Base-by-base conservation (phyloP, 2,888 invertebrate species). In the Melinopterus prodromus region DNA sequence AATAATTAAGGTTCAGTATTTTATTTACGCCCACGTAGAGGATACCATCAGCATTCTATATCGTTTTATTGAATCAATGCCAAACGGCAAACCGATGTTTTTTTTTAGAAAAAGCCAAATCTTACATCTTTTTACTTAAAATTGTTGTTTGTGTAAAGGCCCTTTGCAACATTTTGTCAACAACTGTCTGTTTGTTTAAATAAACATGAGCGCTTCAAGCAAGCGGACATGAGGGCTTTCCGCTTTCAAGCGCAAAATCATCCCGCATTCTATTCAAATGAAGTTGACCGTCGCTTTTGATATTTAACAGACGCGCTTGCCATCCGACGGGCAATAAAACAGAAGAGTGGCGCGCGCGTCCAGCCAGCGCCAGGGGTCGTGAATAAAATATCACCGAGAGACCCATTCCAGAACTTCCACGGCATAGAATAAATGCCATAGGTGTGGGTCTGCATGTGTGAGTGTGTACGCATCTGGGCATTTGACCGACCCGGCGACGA, bases 191-290 rank as follows among this genome's bases (percentile, higher is more conserved):
- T 26, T 26, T 26, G 3, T 26, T 26, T 26, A 26, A 26, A 26
- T 53, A 53, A 53, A 53, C 53, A 53, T 9, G 3, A 53, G 53
- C 12, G 5, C 53, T 53, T 7, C 5, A 7, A 53, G 53, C 5
- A 53, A 53, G 12, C 53, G 53, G 2, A 12, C 9, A 53, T 6
- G 53, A 53, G 53, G 53, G 53, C 53, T 53, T 53, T 53, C 53
- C 12, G 53, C 53, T 53, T 53, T 53, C 53, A 53, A 53, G 53
- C 53, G 5, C 53, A 53, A 53, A 53, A 53, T 53, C 53, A 53
- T 53, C 53, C 53, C 53, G 53, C 53, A 53, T 53, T 53, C 53
- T 53, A 53, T 53, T 53, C 53, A 53, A 53, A 53, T 53, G 53
- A 53, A 53, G 53, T 53, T 53, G 53, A 53, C 53, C 53, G 53